Evolutionary conservation across 2,797 vertebrate genomes (phyloP).

Genomic region (Phrynocephalus vlangalii): DNA sequence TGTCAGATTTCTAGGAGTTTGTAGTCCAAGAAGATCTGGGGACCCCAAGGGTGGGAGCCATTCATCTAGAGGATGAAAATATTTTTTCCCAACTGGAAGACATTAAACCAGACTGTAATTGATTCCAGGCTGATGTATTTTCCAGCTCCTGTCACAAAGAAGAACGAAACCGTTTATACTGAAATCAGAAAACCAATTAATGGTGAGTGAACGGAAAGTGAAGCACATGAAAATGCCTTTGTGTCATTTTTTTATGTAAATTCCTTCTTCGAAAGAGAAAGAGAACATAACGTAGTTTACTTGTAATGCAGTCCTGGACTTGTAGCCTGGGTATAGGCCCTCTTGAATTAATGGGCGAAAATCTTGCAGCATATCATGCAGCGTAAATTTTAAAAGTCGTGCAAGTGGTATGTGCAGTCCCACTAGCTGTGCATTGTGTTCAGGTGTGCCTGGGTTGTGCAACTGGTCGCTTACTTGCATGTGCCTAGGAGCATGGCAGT

Average conservation of each 20-base stretch:
- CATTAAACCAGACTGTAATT: slow-evolving; percentile 47
- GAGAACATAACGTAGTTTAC: not conserved
- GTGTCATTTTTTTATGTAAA: slow-evolving; percentile 5
- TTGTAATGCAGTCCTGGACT: no score
- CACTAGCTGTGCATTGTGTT: no score
- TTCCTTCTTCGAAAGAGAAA: not conserved
- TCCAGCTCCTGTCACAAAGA: slow-evolving; percentile 87
- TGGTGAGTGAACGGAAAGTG: slow-evolving; percentile 82
- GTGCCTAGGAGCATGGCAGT: no score
- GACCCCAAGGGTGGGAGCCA: no score
- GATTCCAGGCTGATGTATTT: slow-evolving; percentile 73
- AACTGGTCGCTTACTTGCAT: no score
- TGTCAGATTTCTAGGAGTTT: no score
- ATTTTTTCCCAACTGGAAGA: slow-evolving; percentile 12
- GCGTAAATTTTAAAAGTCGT: not conserved
- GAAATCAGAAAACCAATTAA: slow-evolving; percentile 88
- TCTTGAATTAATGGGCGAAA: not conserved
- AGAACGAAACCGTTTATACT: slow-evolving; percentile 93
- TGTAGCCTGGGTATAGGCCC: not conserved
- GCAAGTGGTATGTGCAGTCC: no score
- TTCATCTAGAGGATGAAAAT: not conserved
- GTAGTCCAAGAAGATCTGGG: no score
- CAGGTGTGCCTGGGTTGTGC: no score
- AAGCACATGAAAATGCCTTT: slow-evolving; percentile 23
- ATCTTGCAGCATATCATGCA: no score